phyloP scores from a whole-genome alignment of 2,797 vertebrate genomes.

The Monodelphis domestica region DNA sequence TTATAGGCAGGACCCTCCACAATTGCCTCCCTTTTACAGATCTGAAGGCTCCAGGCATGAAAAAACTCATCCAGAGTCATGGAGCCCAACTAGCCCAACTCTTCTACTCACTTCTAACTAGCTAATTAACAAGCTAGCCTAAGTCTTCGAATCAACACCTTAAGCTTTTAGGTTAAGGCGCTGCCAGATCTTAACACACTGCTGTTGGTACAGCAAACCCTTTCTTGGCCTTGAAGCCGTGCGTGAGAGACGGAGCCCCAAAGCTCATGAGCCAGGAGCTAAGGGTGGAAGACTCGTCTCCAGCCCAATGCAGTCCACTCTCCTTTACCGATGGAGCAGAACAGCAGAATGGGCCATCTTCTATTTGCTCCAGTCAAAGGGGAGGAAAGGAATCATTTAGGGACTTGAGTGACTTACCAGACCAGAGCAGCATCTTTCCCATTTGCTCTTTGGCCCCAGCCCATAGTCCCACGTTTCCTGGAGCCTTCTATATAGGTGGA shows the following conservation, averaged over 20 bases:
- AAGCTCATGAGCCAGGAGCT: background rate
- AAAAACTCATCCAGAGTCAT: background rate
- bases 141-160: no score
- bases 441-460: background rate
- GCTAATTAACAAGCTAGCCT: no score
- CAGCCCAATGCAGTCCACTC: background rate
- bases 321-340: background rate
- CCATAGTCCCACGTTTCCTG: background rate
- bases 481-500: background rate
- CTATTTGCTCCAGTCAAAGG: background rate
- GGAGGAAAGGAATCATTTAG: background rate
- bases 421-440: constrained; percentile 44
- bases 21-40: background rate
- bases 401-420: constrained; percentile 33
- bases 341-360: background rate
- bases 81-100: background rate
- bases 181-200: background rate
- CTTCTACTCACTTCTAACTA: background rate
- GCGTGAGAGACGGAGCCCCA: background rate
- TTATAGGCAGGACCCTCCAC: background rate
- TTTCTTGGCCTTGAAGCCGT: background rate
- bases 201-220: background rate
- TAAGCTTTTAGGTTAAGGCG: background rate
- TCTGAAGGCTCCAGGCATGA: background rate
- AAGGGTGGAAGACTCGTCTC: background rate